Conservation (phyloP, 2,888 invertebrate genomes). For the Nezara viridula region DNA sequence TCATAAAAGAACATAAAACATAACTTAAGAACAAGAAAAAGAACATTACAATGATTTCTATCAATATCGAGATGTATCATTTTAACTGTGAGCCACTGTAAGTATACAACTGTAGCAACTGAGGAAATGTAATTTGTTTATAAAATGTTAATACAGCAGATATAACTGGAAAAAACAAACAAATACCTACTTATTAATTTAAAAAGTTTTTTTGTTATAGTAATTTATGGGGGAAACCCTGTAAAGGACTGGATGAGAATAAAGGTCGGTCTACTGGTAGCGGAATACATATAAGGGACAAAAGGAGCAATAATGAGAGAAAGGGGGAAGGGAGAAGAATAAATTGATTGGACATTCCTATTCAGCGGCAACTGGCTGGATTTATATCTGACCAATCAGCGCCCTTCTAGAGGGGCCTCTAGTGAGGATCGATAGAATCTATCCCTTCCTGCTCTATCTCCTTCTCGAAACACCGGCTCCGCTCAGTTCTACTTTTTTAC, state of each 20-base stretch:
- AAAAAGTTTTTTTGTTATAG: too few relatives aligned
- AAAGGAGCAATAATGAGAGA: constrained; percentile 26
- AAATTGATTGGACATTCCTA: constrained; percentile 49
- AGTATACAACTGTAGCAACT: too few relatives aligned
- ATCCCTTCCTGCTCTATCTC: not conserved
- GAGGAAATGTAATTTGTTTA: too few relatives aligned
- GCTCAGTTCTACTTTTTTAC: not conserved
- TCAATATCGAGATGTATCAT: too few relatives aligned
- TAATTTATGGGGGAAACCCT: not conserved
- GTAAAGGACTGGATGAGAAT: not conserved
- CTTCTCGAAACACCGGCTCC: not conserved
- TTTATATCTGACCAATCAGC: constrained; percentile 49
- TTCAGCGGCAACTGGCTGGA: constrained; percentile 12
- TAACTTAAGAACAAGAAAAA: too few relatives aligned
- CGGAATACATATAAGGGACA: not conserved
- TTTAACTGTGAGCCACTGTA: too few relatives aligned
- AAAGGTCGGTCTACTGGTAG: not conserved
- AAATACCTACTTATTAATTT: too few relatives aligned
- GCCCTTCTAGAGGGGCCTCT: not conserved
- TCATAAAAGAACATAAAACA: too few relatives aligned
- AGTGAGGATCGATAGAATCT: constrained; percentile 46
- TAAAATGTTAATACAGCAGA: too few relatives aligned
- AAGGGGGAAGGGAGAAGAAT: constrained; percentile 5
- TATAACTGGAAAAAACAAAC: too few relatives aligned
- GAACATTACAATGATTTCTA: too few relatives aligned